Evolutionary conservation across 2,113 vertebrate species (phyloP).

Genomic region (Hepsetus odoe): DNA sequence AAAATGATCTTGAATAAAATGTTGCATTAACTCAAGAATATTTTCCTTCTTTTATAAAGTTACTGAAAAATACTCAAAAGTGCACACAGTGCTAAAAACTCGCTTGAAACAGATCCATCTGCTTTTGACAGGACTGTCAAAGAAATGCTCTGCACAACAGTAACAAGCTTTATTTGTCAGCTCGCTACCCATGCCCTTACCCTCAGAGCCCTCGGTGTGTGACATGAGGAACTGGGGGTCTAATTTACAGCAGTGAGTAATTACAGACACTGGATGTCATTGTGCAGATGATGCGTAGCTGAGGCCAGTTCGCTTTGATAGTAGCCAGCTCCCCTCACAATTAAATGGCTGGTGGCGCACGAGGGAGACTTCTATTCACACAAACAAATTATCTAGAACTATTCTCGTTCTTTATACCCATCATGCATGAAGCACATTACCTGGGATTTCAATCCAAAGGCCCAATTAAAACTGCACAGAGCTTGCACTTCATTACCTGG

Average conservation of each 20-base stretch:
- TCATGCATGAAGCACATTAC: conserved; percentile 76
- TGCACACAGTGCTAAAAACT: conserved; percentile 12
- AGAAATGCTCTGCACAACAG: conserved; percentile 51
- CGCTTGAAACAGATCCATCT: conserved; percentile 43
- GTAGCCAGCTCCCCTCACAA: conserved; percentile 58
- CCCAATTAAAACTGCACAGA: conserved; percentile 81
- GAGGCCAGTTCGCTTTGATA: conserved; percentile 54
- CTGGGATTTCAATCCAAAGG: conserved; percentile 75
- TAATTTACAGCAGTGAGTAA: conserved; percentile 54
- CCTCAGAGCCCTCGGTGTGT: conserved; percentile 42
- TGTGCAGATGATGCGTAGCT: conserved; percentile 51
- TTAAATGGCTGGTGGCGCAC: conserved; percentile 66
- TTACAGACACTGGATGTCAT: conserved; percentile 54
- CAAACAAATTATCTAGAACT: conserved; percentile 64
- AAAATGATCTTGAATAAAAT: no score
- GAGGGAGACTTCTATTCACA: conserved; percentile 63
- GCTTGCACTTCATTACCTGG: conserved; percentile 80
- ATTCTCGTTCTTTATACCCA: conserved; percentile 72
- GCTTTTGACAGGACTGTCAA: conserved; percentile 50
- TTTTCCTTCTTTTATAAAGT: no score
- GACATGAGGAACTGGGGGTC: conserved; percentile 44
- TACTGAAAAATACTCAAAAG: no score
- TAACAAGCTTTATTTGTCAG: conserved; percentile 57
- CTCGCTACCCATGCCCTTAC: conserved; percentile 45
- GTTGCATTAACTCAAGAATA: no score